Conservation (phyloP, 2,797 vertebrate genomes). For the Anolis apletophallus region DNA sequence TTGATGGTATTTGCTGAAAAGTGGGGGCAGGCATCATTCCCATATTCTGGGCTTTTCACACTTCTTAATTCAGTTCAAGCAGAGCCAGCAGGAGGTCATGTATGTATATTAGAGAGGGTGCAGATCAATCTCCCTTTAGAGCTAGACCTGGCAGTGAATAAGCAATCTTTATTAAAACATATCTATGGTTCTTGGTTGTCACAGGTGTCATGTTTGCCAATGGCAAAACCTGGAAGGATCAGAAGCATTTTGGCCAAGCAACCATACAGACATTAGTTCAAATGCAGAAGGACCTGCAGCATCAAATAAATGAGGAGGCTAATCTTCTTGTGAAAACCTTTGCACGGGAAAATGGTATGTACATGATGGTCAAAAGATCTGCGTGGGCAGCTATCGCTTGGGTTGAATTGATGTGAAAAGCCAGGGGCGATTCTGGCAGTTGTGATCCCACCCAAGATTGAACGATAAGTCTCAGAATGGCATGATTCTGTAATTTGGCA, state of each 20-base stretch:
- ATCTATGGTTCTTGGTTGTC: neutral
- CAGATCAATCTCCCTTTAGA: neutral
- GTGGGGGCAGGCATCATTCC: neutral
- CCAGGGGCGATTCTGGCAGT: no score
- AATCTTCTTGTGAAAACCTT: slow-evolving; percentile 4
- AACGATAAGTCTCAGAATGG: neutral
- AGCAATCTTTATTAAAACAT: neutral
- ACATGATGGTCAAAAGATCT: neutral
- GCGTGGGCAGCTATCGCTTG: neutral
- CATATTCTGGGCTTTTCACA: neutral
- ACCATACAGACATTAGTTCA: slow-evolving; percentile 5
- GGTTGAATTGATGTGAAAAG: neutral
- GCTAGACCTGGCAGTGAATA: neutral
- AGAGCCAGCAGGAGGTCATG: neutral
- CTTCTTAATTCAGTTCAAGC: neutral
- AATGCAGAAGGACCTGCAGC: neutral
- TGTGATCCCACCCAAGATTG: no score
- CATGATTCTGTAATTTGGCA: no score
- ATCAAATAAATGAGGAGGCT: slow-evolving; percentile 4
- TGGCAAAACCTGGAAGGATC: slow-evolving; percentile 24
- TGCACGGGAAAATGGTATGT: slow-evolving; percentile 32
- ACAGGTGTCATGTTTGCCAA: slow-evolving; percentile 29
- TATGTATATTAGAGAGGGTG: neutral
- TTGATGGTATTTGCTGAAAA: neutral
- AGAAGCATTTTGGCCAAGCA: neutral